A percentile compares a stretch with the other conserved stretches of the same genome.
These are phyloP conservation scores for Macrobrachium rosenbergii DNA, from an alignment of 1,140 invertebrate species.

Conservation along the genomic window DNA sequence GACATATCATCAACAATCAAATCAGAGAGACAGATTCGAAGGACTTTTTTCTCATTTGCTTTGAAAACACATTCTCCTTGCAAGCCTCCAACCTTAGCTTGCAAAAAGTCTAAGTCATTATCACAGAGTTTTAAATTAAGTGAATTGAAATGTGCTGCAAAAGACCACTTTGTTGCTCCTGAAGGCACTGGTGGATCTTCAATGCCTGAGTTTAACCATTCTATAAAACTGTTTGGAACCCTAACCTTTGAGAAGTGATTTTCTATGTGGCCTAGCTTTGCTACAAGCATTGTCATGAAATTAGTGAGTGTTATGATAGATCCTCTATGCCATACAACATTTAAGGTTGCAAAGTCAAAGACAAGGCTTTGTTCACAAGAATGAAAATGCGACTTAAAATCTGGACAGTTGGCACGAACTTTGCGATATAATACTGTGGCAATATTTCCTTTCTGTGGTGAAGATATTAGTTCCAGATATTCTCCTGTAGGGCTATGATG, in stretches of 20 bases:
- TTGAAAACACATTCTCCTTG: conserved; percentile 77
- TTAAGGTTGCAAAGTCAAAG: conserved; percentile 78
- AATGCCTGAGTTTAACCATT: conserved; percentile 42
- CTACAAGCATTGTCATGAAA: conserved; percentile 70
- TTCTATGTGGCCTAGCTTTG: conserved; percentile 54
- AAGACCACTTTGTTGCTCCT: conserved; percentile 64
- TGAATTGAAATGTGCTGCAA: conserved; percentile 53
- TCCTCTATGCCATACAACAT: conserved; percentile 80
- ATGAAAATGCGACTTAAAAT: conserved; percentile 85
- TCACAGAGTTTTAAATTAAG: conserved; percentile 64
- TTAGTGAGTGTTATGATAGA: conserved; percentile 80
- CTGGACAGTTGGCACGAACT: conserved; percentile 83
- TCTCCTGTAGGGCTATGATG: conserved; percentile 82
- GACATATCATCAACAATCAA: conserved; percentile 81
- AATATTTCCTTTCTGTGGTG: conserved; percentile 74
- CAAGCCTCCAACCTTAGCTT: conserved; percentile 73
- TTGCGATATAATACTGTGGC: conserved; percentile 83
- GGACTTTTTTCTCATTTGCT: conserved; percentile 83
- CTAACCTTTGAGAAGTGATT: conserved; percentile 45
- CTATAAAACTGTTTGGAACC: conserved; percentile 45
- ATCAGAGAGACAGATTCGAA: conserved; percentile 78
- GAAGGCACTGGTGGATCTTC: conserved; percentile 63
- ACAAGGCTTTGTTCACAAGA: conserved; percentile 84
- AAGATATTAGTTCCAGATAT: conserved; percentile 81
- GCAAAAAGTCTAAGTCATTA: conserved; percentile 78